Conservation (phyloP, 2,797 vertebrate genomes). For the Synanceia verrucosa region DNA sequence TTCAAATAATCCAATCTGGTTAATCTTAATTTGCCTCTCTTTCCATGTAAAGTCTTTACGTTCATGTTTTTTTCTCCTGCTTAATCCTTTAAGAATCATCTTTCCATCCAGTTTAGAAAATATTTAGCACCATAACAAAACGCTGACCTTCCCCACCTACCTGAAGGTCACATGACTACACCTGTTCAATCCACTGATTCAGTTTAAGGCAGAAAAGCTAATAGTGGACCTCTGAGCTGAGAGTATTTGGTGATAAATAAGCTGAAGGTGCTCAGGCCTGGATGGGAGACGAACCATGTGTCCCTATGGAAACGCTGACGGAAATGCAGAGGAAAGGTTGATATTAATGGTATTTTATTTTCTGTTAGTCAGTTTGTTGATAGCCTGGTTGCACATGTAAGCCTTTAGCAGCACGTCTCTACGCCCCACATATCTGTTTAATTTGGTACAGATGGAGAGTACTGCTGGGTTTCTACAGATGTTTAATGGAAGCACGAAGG, state of each 20-base stretch:
- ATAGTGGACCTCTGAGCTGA: no score
- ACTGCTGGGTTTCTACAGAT: no score
- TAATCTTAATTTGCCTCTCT: neutral
- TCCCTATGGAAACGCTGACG: no score
- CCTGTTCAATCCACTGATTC: neutral
- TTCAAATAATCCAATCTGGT: neutral
- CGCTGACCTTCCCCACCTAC: rapidly evolving
- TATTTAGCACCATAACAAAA: neutral
- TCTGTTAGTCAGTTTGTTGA: no score
- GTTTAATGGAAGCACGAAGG: no score
- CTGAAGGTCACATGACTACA: neutral
- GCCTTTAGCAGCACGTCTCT: no score
- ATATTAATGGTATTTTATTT: neutral
- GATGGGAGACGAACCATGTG: no score
- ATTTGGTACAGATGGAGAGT: no score
- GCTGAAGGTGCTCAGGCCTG: no score
- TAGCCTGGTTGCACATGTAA: no score
- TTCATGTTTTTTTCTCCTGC: neutral
- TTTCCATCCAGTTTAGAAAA: neutral
- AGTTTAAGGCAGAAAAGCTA: neutral
- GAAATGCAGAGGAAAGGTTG: neutral
- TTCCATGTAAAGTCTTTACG: neutral
- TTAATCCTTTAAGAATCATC: neutral
- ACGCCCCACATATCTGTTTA: no score
- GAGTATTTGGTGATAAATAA: neutral